A percentile compares a stretch with the other conserved stretches of the same genome.
Conservation (phyloP, 2,888 invertebrate species). For the Oconnorella tubifera region DNA sequence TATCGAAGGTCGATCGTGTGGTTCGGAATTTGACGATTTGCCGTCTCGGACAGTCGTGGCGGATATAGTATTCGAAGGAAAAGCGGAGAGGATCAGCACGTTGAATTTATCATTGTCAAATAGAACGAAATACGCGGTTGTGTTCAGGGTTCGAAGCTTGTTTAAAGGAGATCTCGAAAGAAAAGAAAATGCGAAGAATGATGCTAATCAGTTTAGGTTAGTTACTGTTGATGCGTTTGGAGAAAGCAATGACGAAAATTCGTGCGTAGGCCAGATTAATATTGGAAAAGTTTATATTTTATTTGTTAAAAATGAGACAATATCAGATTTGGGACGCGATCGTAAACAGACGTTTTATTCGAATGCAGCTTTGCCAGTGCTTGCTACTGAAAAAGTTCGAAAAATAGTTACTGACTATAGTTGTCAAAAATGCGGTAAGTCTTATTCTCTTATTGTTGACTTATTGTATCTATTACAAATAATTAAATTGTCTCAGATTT, state of each 20-base stretch:
- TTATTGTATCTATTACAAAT: too few relatives aligned
- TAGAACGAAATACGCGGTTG: constrained; percentile 2
- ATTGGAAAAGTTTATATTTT: constrained; percentile 9
- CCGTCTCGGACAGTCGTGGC: constrained; percentile 13
- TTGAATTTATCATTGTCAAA: not conserved
- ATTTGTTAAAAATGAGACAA: constrained; percentile 9
- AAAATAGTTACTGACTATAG: constrained; percentile 5
- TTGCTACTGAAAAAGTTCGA: not conserved
- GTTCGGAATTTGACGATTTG: constrained; percentile 14
- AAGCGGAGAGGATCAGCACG: not conserved
- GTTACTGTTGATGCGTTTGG: constrained; percentile 11
- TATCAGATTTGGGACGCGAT: not conserved
- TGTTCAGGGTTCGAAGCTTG: constrained; percentile 8
- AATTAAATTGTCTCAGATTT: too few relatives aligned
- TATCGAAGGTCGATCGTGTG: constrained; percentile 5
- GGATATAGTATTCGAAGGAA: constrained; percentile 11
- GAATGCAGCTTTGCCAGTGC: constrained; percentile 11
- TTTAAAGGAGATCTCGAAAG: constrained; percentile 10
- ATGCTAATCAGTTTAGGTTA: not conserved
- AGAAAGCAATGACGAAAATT: not conserved
- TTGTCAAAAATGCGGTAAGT: constrained; percentile 14
- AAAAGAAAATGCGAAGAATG: constrained; percentile 1
- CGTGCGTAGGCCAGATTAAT: constrained; percentile 6
- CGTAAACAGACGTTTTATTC: not conserved
- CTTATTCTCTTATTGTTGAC: too few relatives aligned